Conservation (phyloP, 2,113 vertebrate genomes). For the Hyaena hyaena region DNA sequence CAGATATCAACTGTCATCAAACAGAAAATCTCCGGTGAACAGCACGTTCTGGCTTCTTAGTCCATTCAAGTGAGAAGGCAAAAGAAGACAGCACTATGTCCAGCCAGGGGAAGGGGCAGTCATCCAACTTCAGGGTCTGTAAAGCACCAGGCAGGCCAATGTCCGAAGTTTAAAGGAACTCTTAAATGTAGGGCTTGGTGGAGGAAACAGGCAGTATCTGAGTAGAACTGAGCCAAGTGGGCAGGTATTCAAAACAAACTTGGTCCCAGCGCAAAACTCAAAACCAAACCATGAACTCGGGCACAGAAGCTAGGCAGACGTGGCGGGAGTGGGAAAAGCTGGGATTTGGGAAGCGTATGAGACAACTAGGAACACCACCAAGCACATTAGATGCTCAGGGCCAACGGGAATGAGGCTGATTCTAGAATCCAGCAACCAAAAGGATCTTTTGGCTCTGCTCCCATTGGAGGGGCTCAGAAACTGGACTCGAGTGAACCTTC, state of each 20-base stretch:
- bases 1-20: not conserved
- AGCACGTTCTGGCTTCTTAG: not conserved
- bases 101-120: not conserved
- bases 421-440: not conserved
- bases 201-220: not conserved
- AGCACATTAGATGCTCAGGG: not conserved
- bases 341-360: not conserved
- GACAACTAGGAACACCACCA: not conserved
- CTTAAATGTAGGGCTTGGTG: not conserved
- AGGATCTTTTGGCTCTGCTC: not conserved
- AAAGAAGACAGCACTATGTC: not conserved
- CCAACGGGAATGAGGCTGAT: not conserved
- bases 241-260: slow-evolving; percentile 13
- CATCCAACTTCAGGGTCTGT: not conserved
- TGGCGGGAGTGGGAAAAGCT: not conserved
- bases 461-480: not conserved
- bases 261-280: not conserved
- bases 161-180: not conserved
- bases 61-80: not conserved
- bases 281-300: not conserved
- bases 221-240: not conserved
- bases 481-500: not conserved
- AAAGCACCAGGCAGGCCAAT: not conserved
- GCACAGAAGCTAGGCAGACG: not conserved
- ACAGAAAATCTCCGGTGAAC: not conserved